Base-by-base conservation (phyloP, 1,140 invertebrate species). In the Drosophila littoralis region DNA sequence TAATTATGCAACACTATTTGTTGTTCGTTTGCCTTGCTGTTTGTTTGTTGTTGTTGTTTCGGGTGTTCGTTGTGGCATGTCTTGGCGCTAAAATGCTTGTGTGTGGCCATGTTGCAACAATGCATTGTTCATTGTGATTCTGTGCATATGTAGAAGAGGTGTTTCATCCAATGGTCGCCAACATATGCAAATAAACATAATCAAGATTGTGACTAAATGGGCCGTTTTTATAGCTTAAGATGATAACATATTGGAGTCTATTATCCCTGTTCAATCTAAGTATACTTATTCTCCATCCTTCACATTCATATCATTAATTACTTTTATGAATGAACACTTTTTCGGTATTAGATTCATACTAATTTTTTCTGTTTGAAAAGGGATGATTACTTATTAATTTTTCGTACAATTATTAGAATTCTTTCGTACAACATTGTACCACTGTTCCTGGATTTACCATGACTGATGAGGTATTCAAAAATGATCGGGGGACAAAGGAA, bases 21-120 rank as follows among this genome's bases (percentile, higher is more conserved):
- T 55, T 57, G 45, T 43, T 38, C 22, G 42, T 45, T 43, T 32
- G 43, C 36, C 22, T 63, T 35, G 59, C 42, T 48, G 42, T 36
- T 55, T 28, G 22, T 28, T 28, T 28, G 22, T 28, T 28, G 22
- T 4, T 28, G 22, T 28, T 28, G 22, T 28, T 28, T 63, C 58
- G 83, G 80, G 84, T 89, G 84, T 88, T 84, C 81, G 63, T 60
- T 70, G 33, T 89, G 84, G 77, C 83, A 86, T 79, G 67, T 77
- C 69, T 78, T 80, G 84, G 84, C 84, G 84, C 71, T 84, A 89
- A 89, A 89, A 89, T 59, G 64, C 80, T 89, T 89, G 84, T 89
- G 84, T 81, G 84, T 89, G 84, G 84, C 80, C 84, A 69, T 89
- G 84, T 89, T 90, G 84, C 71, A 89, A 89, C 84, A 89, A 73